Evolutionary conservation across 1,140 invertebrate genomes (phyloP).

Genomic region (Zaprionus vittiger): DNA sequence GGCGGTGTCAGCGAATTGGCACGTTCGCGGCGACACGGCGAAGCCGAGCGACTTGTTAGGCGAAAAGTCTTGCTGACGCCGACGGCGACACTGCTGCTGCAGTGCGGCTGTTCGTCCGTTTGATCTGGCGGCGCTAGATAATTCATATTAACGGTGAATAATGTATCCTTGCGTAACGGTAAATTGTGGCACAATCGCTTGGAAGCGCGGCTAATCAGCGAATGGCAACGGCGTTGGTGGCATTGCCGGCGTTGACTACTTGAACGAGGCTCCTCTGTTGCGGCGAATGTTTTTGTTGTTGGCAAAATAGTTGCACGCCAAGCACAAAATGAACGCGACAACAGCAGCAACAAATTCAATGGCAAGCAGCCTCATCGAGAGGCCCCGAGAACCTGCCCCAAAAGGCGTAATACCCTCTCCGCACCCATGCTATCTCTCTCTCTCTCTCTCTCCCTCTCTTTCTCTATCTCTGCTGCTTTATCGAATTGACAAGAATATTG

Average conservation of each 20-base stretch:
- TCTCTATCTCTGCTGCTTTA: slow-evolving; percentile 15
- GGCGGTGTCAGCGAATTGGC: slow-evolving; percentile 48
- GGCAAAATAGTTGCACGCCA: slow-evolving; percentile 1
- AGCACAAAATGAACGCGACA: slow-evolving; percentile 16
- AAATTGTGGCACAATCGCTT: slow-evolving; percentile 19
- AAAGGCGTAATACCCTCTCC: neutral
- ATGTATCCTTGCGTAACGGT: slow-evolving; percentile 20
- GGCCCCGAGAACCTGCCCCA: neutral
- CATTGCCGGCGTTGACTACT: slow-evolving; percentile 4
- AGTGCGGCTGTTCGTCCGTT: slow-evolving; percentile 11
- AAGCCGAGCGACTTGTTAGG: slow-evolving; percentile 49
- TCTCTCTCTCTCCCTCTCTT: neutral
- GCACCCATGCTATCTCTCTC: neutral
- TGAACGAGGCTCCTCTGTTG: slow-evolving; percentile 8
- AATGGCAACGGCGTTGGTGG: slow-evolving; percentile 21
- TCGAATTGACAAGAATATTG: slow-evolving; percentile 50
- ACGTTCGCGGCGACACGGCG: slow-evolving; percentile 42
- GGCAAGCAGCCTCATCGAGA: neutral
- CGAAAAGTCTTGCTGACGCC: neutral
- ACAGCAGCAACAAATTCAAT: neutral
- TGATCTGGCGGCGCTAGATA: slow-evolving; percentile 37
- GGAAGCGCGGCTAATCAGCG: slow-evolving; percentile 32
- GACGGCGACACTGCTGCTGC: neutral
- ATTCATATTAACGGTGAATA: slow-evolving; percentile 25
- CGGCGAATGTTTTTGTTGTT: neutral